Evolutionary conservation across 2,888 invertebrate genomes (phyloP).

Genomic region (Drosophila neonasuta): DNA sequence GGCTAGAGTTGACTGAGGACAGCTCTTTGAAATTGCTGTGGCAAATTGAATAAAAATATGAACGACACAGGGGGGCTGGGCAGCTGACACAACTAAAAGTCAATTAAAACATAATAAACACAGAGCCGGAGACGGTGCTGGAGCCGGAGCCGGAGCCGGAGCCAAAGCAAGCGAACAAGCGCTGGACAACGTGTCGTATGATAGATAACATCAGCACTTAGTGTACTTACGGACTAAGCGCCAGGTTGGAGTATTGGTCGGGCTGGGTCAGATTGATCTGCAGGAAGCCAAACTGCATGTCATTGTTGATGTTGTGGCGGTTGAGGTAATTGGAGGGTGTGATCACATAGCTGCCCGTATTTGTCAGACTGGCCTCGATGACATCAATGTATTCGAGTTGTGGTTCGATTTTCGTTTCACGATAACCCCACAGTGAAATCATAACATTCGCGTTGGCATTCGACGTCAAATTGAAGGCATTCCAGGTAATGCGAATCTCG

Average conservation of each 20-base stretch:
- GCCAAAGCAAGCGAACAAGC: background rate
- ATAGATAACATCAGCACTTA: slow-evolving; percentile 26
- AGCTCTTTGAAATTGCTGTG: slow-evolving; percentile 57
- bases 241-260: slow-evolving; percentile 85
- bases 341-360: slow-evolving; percentile 89
- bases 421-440: slow-evolving; percentile 94
- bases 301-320: slow-evolving; percentile 87
- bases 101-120: slow-evolving; percentile 66
- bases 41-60: slow-evolving; percentile 76
- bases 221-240: slow-evolving; percentile 88
- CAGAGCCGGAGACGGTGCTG: background rate
- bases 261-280: slow-evolving; percentile 94
- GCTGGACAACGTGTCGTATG: slow-evolving; percentile 28
- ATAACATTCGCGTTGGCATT: slow-evolving; percentile 89
- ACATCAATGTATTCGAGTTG: slow-evolving; percentile 91
- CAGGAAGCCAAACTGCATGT: slow-evolving; percentile 93
- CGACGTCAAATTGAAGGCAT: slow-evolving; percentile 91
- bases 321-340: slow-evolving; percentile 88
- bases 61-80: slow-evolving; percentile 14
- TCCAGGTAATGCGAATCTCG: slow-evolving; percentile 91
- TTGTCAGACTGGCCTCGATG: slow-evolving; percentile 86
- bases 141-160: background rate
- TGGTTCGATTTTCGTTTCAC: slow-evolving; percentile 90
- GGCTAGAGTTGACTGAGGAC: slow-evolving; percentile 1
- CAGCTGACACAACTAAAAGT: slow-evolving; percentile 59